Evolutionary conservation across 2,797 vertebrate species (phyloP).

Genomic region (Argya squamiceps): DNA sequence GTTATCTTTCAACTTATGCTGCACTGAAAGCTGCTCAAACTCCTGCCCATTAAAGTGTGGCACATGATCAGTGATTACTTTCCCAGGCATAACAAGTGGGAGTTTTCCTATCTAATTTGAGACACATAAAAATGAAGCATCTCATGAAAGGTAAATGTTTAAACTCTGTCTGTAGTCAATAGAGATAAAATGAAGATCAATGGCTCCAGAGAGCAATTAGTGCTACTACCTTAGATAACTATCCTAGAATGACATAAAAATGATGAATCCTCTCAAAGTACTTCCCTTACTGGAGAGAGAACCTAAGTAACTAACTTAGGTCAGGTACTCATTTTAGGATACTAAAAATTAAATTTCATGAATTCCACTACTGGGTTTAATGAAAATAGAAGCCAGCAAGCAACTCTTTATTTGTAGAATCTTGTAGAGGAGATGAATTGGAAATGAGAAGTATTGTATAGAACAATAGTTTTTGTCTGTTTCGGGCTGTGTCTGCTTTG

Average conservation of each 20-base stretch:
- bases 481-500: background rate
- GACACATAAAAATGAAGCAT: constrained; percentile 16
- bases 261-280: background rate
- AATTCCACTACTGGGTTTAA: background rate
- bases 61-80: background rate
- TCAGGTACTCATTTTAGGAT: background rate
- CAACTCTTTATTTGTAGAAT: background rate
- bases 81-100: background rate
- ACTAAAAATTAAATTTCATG: background rate
- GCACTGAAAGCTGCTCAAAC: background rate
- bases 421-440: background rate
- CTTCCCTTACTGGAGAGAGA: background rate
- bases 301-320: background rate
- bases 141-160: constrained; percentile 40
- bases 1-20: background rate
- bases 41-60: background rate
- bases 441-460: background rate
- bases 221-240: constrained; percentile 15
- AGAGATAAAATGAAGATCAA: constrained; percentile 46
- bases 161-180: constrained; percentile 13
- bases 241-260: background rate
- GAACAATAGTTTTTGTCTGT: background rate
- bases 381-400: background rate
- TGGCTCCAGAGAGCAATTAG: constrained; percentile 45
- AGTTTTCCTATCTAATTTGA: constrained; percentile 20